Percentiles rank a stretch among this genome's conserved stretches.
Evolutionary conservation across 37 sponge, comb jelly and placozoan species (phyloP).

Genomic region (Ianthella basta): DNA sequence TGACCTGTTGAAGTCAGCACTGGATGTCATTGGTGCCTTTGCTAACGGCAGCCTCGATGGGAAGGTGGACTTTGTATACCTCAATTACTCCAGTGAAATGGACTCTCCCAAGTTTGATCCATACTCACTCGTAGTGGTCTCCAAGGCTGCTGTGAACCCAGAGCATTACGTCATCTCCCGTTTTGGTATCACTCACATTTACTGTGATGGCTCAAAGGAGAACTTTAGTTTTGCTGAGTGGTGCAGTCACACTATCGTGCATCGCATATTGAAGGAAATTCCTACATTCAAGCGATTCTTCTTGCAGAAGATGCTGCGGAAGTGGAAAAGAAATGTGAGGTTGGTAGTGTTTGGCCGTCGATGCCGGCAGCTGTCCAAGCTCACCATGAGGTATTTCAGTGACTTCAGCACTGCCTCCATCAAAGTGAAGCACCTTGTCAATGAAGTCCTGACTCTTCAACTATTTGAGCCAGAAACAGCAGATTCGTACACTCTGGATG

Average conservation of each 20-base stretch:
- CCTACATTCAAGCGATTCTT: constrained; percentile 63
- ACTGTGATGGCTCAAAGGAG: constrained; percentile 63
- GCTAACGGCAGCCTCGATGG: constrained; percentile 52
- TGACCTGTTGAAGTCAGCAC: constrained; percentile 3
- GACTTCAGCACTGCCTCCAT: constrained; percentile 40
- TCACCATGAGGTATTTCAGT: constrained; percentile 42
- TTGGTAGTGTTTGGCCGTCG: constrained; percentile 33
- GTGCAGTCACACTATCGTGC: constrained; percentile 73
- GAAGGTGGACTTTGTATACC: constrained; percentile 56
- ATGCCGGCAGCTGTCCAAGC: not conserved
- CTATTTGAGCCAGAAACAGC: constrained; percentile 29
- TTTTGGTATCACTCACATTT: constrained; percentile 81
- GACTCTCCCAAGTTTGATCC: constrained; percentile 52
- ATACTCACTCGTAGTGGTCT: constrained; percentile 66
- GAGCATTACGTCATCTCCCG: constrained; percentile 79
- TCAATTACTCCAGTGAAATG: constrained; percentile 49
- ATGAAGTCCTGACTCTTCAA: constrained; percentile 57
- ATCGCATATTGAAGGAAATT: constrained; percentile 46
- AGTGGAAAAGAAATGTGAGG: constrained; percentile 62
- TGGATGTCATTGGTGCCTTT: constrained; percentile 75
- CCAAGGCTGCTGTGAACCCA: constrained; percentile 44
- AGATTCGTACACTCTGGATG: constrained; percentile 28
- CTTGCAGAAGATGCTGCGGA: constrained; percentile 47
- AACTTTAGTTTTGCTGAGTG: constrained; percentile 76
- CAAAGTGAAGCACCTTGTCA: constrained; percentile 45